Evolutionary conservation across 2,797 vertebrate species (phyloP).

Genomic region (Pygocentrus nattereri): DNA sequence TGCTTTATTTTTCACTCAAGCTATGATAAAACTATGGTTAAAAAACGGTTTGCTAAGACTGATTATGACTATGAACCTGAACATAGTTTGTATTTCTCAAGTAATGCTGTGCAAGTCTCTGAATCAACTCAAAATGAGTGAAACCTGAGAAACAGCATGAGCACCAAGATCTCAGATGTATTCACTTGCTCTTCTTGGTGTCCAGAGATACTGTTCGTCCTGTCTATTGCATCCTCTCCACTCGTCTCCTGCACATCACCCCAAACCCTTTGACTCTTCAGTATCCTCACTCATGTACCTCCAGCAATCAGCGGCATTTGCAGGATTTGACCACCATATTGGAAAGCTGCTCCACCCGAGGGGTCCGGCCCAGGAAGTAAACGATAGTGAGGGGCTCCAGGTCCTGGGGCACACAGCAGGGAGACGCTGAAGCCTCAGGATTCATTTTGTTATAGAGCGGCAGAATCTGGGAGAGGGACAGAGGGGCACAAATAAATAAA

Average conservation of each 20-base stretch:
- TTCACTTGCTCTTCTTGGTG: slow-evolving; percentile 12
- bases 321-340: slow-evolving; percentile 87
- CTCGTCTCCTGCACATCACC: slow-evolving; percentile 40
- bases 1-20: slow-evolving; percentile 28
- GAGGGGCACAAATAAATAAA: not conserved
- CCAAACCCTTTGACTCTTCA: not conserved
- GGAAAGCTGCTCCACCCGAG: slow-evolving; percentile 85
- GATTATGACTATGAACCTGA: slow-evolving; percentile 34
- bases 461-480: slow-evolving; percentile 74
- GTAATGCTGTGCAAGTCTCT: slow-evolving; percentile 36
- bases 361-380: slow-evolving; percentile 82
- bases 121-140: slow-evolving; percentile 15
- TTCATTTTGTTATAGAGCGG: slow-evolving; percentile 87
- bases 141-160: slow-evolving; percentile 33
- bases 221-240: slow-evolving; percentile 32
- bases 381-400: slow-evolving; percentile 87
- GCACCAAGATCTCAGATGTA: slow-evolving; percentile 24
- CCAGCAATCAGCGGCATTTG: slow-evolving; percentile 79
- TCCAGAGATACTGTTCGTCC: slow-evolving; percentile 36
- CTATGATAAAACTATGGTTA: slow-evolving; percentile 32
- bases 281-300: not conserved
- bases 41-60: slow-evolving; percentile 16
- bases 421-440: slow-evolving; percentile 82
- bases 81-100: slow-evolving; percentile 12
- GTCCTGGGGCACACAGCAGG: slow-evolving; percentile 86